phyloP scores from a whole-genome alignment of 1,140 invertebrate genomes.

The Sitophilus oryzae region DNA sequence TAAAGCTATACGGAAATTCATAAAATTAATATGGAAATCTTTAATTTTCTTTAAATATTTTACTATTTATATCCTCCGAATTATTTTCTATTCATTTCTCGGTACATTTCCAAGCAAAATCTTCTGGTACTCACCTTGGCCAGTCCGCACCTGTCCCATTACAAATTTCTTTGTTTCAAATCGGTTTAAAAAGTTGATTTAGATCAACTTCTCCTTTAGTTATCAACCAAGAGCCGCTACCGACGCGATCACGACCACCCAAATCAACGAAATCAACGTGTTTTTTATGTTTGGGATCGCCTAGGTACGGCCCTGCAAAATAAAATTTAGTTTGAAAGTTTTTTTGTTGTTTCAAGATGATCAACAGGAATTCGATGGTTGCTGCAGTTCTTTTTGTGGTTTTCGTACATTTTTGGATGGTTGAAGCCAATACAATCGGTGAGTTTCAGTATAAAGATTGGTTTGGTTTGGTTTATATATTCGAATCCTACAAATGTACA shows the following conservation, averaged over 20 bases:
- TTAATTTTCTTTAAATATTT: too few relatives aligned
- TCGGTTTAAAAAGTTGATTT: slow-evolving; percentile 23
- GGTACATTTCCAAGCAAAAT: too few relatives aligned
- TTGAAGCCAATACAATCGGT: slow-evolving; percentile 13
- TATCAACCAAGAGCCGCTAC: slow-evolving; percentile 14
- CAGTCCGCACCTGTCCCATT: slow-evolving; percentile 17
- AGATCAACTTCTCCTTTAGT: slow-evolving; percentile 4
- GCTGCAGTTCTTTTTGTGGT: not conserved
- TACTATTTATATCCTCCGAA: too few relatives aligned
- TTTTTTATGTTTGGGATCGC: too few relatives aligned
- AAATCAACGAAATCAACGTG: not conserved
- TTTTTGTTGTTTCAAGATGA: not conserved
- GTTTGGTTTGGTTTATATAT: not conserved
- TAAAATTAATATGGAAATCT: too few relatives aligned
- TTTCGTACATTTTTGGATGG: slow-evolving; percentile 1
- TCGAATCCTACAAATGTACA: too few relatives aligned
- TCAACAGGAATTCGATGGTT: not conserved
- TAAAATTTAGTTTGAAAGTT: not conserved
- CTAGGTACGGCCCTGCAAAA: too few relatives aligned
- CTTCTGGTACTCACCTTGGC: slow-evolving; percentile 5
- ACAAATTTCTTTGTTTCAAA: slow-evolving; percentile 21
- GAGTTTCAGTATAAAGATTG: too few relatives aligned
- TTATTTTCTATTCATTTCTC: too few relatives aligned
- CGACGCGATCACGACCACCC: not conserved
- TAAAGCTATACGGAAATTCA: too few relatives aligned